Conservation (phyloP, 2,113 vertebrate species). For the Gymnocephalus cernua region DNA sequence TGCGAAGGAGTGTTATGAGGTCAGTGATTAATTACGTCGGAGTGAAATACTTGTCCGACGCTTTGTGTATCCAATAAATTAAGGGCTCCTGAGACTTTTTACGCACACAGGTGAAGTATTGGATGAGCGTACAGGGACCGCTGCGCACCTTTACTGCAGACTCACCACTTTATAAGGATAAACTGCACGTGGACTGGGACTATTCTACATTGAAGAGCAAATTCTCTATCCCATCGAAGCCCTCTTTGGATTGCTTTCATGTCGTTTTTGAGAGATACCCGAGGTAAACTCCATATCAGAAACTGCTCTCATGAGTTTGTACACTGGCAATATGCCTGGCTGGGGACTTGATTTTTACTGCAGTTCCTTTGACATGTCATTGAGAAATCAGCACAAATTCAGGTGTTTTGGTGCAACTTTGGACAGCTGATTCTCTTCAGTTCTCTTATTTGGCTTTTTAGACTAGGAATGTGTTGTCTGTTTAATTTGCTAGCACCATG, state of each 20-base stretch:
- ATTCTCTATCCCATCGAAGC: slow-evolving; percentile 5
- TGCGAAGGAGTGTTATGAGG: slow-evolving; percentile 63
- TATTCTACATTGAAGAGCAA: slow-evolving; percentile 28
- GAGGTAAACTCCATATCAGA: slow-evolving; percentile 68
- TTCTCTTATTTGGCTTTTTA: neutral
- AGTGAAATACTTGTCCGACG: slow-evolving; percentile 67
- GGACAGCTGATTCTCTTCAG: neutral
- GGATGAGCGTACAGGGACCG: slow-evolving; percentile 55
- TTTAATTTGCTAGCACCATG: slow-evolving; percentile 14
- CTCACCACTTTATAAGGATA: slow-evolving; percentile 66
- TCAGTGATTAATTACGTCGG: slow-evolving; percentile 82
- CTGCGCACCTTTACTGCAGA: slow-evolving; percentile 62
- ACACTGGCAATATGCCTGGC: neutral
- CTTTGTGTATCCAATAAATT: slow-evolving; percentile 81
- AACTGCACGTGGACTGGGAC: slow-evolving; percentile 40
- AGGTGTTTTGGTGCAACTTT: neutral
- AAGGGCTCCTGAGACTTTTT: slow-evolving; percentile 78
- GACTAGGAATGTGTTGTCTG: neutral
- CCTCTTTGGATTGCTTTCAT: slow-evolving; percentile 64
- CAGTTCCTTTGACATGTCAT: slow-evolving; percentile 10
- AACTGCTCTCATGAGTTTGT: neutral
- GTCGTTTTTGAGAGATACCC: slow-evolving; percentile 60
- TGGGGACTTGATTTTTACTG: neutral
- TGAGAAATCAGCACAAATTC: neutral
- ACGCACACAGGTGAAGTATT: slow-evolving; percentile 77